Conservation (phyloP, 2,797 vertebrate species). For the Anniella stebbinsi region DNA sequence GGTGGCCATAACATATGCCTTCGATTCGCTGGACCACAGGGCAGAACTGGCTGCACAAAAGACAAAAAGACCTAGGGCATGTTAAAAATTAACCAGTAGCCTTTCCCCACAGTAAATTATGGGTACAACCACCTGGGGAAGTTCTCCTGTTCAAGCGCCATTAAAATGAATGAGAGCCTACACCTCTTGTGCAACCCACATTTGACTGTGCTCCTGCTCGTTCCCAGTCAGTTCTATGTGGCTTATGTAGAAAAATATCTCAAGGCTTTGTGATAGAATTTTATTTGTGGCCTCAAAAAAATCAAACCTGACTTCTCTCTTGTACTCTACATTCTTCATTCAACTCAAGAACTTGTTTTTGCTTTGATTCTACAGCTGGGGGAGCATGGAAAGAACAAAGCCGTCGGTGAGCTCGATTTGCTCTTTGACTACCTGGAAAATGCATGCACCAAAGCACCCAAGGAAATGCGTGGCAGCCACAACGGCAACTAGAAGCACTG, state of each 20-base stretch:
- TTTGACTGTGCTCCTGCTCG: no score
- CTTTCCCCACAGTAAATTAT: background rate
- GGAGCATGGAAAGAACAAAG: conserved; percentile 82
- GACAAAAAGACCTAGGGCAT: background rate
- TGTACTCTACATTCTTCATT: background rate
- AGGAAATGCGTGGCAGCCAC: background rate
- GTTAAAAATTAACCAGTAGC: background rate
- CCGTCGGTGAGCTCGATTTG: conserved; percentile 82
- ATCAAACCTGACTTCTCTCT: background rate
- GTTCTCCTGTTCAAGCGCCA: background rate
- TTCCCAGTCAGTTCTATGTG: background rate
- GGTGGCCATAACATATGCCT: background rate
- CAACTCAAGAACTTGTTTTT: conserved; percentile 27
- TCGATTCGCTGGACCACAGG: background rate
- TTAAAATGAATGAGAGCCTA: background rate
- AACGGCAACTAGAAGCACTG: conserved; percentile 61
- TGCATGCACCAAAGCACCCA: conserved; percentile 60
- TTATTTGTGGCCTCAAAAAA: background rate
- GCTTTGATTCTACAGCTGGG: conserved; percentile 78
- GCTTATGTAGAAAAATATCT: background rate
- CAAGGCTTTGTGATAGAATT: background rate
- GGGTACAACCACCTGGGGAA: background rate
- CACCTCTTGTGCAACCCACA: background rate
- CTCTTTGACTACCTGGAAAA: conserved; percentile 75
- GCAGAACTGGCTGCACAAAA: background rate